phyloP scores from a whole-genome alignment of 2,797 vertebrate genomes.

The Sebastes flavidus region DNA sequence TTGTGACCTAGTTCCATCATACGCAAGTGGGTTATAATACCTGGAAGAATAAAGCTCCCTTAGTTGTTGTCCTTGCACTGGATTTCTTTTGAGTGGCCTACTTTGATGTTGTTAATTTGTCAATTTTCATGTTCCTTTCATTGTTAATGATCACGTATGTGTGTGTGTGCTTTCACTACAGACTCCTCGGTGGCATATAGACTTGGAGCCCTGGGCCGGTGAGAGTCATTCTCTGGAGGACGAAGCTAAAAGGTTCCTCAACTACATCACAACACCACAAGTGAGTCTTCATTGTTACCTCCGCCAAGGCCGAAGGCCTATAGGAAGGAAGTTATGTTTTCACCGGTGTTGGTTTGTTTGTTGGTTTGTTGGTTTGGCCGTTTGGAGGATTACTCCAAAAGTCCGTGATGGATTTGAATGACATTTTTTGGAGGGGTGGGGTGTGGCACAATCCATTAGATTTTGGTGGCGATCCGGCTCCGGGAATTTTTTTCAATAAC shows the following conservation, averaged over 20 bases:
- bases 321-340: too few species aligned
- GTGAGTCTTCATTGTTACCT: slow-evolving; percentile 71
- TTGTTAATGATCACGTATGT: background rate
- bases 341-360: too few species aligned
- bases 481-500: too few species aligned
- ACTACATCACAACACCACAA: slow-evolving; percentile 91
- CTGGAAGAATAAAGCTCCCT: slow-evolving; percentile 36
- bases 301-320: too few species aligned
- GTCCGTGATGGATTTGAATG: too few species aligned
- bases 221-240: slow-evolving; percentile 85
- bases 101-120: slow-evolving; percentile 43
- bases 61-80: slow-evolving; percentile 41
- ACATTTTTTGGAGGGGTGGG: too few species aligned
- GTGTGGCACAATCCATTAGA: too few species aligned
- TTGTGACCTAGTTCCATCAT: slow-evolving; percentile 60
- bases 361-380: too few species aligned
- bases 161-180: slow-evolving; percentile 59
- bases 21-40: slow-evolving; percentile 47
- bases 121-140: background rate
- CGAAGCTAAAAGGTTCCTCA: slow-evolving; percentile 91
- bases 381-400: too few species aligned
- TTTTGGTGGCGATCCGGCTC: too few species aligned
- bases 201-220: slow-evolving; percentile 91
- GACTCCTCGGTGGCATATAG: slow-evolving; percentile 89
- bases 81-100: slow-evolving; percentile 41